phyloP scores from a whole-genome alignment of 2,888 invertebrate species.

The Trissoscelio sp. region DNA sequence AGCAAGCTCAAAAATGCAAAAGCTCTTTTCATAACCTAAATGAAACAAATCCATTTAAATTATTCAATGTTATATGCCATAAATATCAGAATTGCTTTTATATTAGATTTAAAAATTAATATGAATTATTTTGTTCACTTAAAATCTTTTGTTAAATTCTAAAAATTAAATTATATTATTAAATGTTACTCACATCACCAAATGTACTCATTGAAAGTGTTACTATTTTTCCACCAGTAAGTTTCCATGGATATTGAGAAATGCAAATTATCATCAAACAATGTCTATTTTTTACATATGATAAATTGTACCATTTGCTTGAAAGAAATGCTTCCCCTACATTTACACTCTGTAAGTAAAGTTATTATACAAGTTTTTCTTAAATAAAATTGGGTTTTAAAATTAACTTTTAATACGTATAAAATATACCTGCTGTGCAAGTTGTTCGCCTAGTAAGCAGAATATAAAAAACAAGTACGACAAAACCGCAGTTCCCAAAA shows the following conservation, averaged over 20 bases:
- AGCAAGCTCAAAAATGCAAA: too few relatives aligned
- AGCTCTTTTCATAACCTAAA: too few relatives aligned
- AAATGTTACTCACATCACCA: conserved; percentile 14
- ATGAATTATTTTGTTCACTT: too few relatives aligned
- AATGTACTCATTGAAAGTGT: conserved; percentile 16
- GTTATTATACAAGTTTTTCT: too few relatives aligned
- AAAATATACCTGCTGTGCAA: neutral
- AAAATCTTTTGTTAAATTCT: too few relatives aligned
- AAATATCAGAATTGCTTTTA: too few relatives aligned
- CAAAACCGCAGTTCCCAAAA: neutral
- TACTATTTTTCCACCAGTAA: conserved; percentile 17
- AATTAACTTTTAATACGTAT: too few relatives aligned
- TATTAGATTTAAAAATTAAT: too few relatives aligned
- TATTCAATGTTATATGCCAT: too few relatives aligned
- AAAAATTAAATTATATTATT: too few relatives aligned
- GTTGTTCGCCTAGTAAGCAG: conserved; percentile 15
- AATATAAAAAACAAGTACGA: conserved; percentile 26
- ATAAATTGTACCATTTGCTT: conserved; percentile 27
- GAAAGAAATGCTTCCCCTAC: neutral
- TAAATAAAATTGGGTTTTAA: too few relatives aligned
- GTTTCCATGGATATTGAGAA: conserved; percentile 14
- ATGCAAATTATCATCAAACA: neutral
- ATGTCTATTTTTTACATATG: neutral
- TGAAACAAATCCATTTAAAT: too few relatives aligned
- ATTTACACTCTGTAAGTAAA: conserved; percentile 20